These are phyloP conservation scores for Rhagium mordax DNA, from an alignment of 2,888 invertebrate species.

Conservation along the genomic window DNA sequence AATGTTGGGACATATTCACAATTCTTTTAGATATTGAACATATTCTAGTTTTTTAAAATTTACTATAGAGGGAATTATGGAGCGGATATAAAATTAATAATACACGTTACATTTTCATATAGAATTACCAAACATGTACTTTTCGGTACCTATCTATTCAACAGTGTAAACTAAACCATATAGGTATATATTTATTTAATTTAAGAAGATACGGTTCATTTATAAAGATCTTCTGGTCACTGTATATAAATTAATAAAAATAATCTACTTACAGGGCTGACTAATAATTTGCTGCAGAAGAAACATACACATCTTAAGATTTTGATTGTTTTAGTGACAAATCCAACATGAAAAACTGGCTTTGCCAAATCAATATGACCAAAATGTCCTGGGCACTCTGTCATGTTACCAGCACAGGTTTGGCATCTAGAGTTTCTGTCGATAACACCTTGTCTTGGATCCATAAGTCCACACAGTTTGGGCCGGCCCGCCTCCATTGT, in stretches of 20 bases:
- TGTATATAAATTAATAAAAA: background rate
- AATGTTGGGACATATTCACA: too few species aligned
- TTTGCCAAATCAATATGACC: conserved; percentile 98
- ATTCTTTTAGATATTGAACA: too few species aligned
- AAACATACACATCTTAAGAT: conserved; percentile 99
- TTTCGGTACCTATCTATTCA: too few species aligned
- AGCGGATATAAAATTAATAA: too few species aligned
- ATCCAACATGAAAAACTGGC: conserved; percentile 99
- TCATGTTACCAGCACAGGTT: conserved; percentile 98
- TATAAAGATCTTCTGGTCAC: too few species aligned
- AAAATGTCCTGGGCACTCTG: conserved; percentile 99
- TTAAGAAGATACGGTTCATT: too few species aligned
- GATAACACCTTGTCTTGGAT: conserved; percentile 98
- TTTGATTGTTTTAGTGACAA: conserved; percentile 97
- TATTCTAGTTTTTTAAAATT: too few species aligned
- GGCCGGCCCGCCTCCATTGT: conserved; percentile 99
- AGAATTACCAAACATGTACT: too few species aligned
- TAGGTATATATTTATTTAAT: too few species aligned
- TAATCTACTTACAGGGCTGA: conserved; percentile 86
- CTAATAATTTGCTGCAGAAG: conserved; percentile 97
- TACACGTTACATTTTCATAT: too few species aligned
- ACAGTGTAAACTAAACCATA: too few species aligned
- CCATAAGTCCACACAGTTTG: conserved; percentile 98
- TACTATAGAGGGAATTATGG: too few species aligned
- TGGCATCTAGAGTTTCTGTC: conserved; percentile 94